These are phyloP conservation scores for Lateolabrax maculatus DNA, from an alignment of 2,797 vertebrate genomes.

Conservation along the genomic window DNA sequence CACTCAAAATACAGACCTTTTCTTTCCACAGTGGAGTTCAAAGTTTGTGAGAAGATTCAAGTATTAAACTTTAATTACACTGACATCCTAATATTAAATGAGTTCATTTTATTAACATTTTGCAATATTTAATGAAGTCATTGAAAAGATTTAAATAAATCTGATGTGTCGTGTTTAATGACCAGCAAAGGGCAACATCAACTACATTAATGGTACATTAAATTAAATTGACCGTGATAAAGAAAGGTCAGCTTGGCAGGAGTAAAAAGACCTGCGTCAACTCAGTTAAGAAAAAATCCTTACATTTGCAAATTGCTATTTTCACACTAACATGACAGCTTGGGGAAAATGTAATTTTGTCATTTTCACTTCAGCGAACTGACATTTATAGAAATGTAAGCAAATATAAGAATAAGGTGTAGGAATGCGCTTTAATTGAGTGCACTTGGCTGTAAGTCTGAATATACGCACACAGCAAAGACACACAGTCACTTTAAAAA, in stretches of 20 bases:
- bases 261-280: slow-evolving; percentile 25
- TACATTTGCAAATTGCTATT: slow-evolving; percentile 50
- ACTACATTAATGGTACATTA: slow-evolving; percentile 33
- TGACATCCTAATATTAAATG: slow-evolving; percentile 6
- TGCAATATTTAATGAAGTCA: slow-evolving; percentile 25
- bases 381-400: slow-evolving; percentile 60
- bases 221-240: slow-evolving; percentile 43
- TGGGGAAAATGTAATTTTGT: slow-evolving; percentile 47
- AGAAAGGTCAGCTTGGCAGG: slow-evolving; percentile 33
- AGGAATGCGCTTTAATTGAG: slow-evolving; percentile 53
- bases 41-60: slow-evolving; percentile 12
- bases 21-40: slow-evolving; percentile 2
- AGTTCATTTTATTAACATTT: slow-evolving; percentile 20
- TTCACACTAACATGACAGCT: slow-evolving; percentile 43
- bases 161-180: slow-evolving; percentile 21
- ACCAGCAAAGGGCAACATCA: slow-evolving; percentile 28
- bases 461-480: slow-evolving; percentile 43
- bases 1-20: slow-evolving; percentile 19
- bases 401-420: slow-evolving; percentile 44
- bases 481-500: slow-evolving; percentile 41
- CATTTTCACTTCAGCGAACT: slow-evolving; percentile 48
- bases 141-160: slow-evolving; percentile 38
- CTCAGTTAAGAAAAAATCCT: slow-evolving; percentile 1
- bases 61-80: slow-evolving; percentile 15
- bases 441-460: slow-evolving; percentile 35